Base-by-base conservation (phyloP, 2,797 vertebrate genomes). In the Smutsia gigantea region DNA sequence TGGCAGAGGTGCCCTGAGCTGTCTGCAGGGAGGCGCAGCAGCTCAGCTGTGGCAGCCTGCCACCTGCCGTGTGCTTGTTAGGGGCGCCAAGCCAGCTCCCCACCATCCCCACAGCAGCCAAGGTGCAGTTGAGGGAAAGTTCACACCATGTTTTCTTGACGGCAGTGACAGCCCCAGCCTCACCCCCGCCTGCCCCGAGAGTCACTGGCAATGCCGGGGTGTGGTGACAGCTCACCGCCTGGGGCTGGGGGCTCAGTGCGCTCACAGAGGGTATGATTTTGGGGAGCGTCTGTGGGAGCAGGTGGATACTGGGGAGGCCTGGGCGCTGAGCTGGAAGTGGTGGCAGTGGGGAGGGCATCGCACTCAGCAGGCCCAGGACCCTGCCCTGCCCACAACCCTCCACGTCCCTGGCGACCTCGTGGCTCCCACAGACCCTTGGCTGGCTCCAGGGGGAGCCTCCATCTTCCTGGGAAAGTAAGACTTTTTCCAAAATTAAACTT, bases 341-440 rank as follows among this genome's bases (percentile, higher is more conserved):
- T 2, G 23, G 13, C 46, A 23, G 37, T 9, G 13, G 42, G 42
- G 42, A 46, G 42, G 42, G 42, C 42, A 8, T 46, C 42, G 8
- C 42, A 46, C 42, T 46, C 42, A 46, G 42, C 42, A 46, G 42
- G 49, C 31, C 0, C 0, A 4, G 57, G 72, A 21, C 4, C 72
- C 59, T 3, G 18, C 23, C 13, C 6, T 10, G 31, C 5, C 64
- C 4, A 0, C 27, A 34, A 51, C 12, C 42, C 23, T 68, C 18
- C 3, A 1, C 11, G 66, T 42, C 12, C 37, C 42, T 46, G 42
- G 5, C 8, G 4, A 25, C 31, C 39, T 15, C 0, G 1, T 7
- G 10, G 5, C 21, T 19, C 27, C 39, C 42, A 2, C 2, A 14
- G 90, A 19, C 42, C 14, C 49, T 42, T 37, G 7, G 2, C 49